Base-by-base conservation (phyloP, 1,140 invertebrate genomes). In the Papilio aristodemus region DNA sequence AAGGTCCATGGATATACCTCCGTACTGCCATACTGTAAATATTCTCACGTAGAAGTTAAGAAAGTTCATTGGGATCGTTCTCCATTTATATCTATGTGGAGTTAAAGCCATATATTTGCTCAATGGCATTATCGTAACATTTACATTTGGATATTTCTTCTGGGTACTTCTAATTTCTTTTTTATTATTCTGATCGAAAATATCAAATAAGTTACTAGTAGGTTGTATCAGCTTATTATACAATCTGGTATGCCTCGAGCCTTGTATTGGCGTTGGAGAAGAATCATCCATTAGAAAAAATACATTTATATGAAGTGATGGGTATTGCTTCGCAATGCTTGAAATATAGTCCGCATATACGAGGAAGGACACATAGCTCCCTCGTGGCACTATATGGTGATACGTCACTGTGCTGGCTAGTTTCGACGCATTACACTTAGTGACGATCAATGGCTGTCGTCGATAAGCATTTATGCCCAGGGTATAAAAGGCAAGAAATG, bases 61-160 rank as follows among this genome's bases (percentile, higher is more conserved):
- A 60, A 84, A 84, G 6, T 39, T 62, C 4, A 68, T 22, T 11
- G 87, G 84, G 71, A 89, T 83, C 22, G 66, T 72, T 68, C 70
- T 86, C 89, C 89, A 91, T 54, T 81, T 84, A 69, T 79, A 82
- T 62, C 69, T 77, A 36, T 86, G 69, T 0, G 86, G 86, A 13
- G 89, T 91, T 67, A 66, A 75, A 50, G 80, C 75, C 87, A 89
- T 89, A 63, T 81, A 90, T 43, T 84, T 84, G 66, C 79, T 84
- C 9, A 91, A 68, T 39, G 72, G 37, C 70, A 85, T 78, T 54
- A 86, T 59, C 25, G 76, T 87, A 13, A 89, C 76, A 57, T 90
- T 88, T 0, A 89, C 75, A 70, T 89, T 90, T 59, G 76, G 71
- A 67, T 83, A 77, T 54, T 71, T 82, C 62, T 68, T 79, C 67